These are phyloP conservation scores for Pygoscelis adeliae DNA, from an alignment of 2,113 vertebrate genomes.

Conservation along the genomic window DNA sequence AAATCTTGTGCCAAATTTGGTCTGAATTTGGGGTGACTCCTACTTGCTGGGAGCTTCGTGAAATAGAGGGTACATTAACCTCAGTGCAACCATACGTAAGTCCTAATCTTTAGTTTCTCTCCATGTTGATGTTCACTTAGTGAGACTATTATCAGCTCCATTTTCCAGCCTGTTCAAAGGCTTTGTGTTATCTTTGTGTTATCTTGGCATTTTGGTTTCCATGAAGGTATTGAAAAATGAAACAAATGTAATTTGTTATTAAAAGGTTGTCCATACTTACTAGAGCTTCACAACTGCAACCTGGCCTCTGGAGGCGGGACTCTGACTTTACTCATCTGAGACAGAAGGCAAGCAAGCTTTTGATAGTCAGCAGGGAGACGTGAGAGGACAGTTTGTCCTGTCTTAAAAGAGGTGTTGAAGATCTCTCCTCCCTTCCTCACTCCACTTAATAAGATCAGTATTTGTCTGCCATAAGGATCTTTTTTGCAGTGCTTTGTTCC, in stretches of 20 bases:
- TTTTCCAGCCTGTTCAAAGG: background rate
- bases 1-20: background rate
- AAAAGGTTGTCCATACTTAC: background rate
- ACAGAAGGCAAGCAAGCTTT: background rate
- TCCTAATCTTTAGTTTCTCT: background rate
- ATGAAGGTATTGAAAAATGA: background rate
- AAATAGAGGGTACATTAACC: background rate
- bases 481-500: background rate
- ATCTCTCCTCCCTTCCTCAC: background rate
- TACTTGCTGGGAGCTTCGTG: background rate
- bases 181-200: background rate
- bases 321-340: background rate
- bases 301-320: background rate
- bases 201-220: background rate
- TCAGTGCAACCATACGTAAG: background rate
- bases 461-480: background rate
- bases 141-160: background rate
- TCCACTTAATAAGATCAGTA: background rate
- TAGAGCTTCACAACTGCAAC: background rate
- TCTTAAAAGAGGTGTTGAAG: background rate
- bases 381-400: background rate
- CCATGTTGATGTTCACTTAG: background rate
- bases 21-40: background rate
- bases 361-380: accelerated
- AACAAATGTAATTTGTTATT: background rate